phyloP scores from a whole-genome alignment of 2,797 vertebrate species.

The Leptoclinus maculatus region DNA sequence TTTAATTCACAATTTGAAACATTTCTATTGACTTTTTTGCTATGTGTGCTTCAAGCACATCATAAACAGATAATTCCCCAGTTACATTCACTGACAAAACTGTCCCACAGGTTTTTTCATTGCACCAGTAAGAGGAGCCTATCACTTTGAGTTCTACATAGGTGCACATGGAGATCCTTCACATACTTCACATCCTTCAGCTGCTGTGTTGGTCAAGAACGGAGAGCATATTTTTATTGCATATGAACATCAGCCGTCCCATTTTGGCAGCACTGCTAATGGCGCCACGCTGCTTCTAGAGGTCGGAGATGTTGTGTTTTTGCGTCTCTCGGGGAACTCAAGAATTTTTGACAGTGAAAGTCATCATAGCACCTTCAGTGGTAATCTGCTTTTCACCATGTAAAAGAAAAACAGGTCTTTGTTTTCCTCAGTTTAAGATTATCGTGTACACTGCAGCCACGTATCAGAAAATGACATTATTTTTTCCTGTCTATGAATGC shows the following conservation, averaged over 20 bases:
- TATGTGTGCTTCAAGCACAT: background rate
- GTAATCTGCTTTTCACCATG: constrained; percentile 64
- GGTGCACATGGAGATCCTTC: background rate
- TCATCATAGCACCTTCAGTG: constrained; percentile 60
- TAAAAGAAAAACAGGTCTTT: constrained; percentile 12
- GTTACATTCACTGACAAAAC: background rate
- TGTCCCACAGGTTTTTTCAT: constrained; percentile 51
- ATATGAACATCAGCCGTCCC: background rate
- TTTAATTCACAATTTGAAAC: background rate
- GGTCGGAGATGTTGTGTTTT: constrained; percentile 63
- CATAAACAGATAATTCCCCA: background rate
- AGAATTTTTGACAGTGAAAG: background rate
- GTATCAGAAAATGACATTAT: background rate
- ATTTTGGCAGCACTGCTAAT: background rate
- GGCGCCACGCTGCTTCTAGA: constrained; percentile 55
- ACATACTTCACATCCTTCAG: background rate
- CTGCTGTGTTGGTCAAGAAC: constrained; percentile 40
- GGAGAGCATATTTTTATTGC: constrained; percentile 11
- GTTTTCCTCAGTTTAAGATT: background rate
- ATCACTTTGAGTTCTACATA: constrained; percentile 52
- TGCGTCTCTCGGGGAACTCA: rapidly evolving
- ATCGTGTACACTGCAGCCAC: background rate
- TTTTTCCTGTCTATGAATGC: too few species aligned
- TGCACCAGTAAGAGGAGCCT: constrained; percentile 62
- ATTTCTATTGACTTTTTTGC: background rate